phyloP scores from a whole-genome alignment of 2,888 invertebrate genomes.

The Tachina grossa region DNA sequence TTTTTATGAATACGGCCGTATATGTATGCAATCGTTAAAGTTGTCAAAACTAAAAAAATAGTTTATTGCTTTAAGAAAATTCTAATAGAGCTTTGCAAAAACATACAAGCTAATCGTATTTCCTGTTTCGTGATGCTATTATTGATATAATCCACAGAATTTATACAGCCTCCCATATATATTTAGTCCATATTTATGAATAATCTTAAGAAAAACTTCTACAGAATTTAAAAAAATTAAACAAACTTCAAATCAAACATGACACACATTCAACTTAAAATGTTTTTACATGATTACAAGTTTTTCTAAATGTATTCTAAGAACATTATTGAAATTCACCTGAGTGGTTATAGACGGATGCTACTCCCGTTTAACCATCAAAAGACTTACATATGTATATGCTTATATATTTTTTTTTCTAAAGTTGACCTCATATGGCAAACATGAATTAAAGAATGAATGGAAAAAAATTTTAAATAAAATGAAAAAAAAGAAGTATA shows the following conservation, averaged over 20 bases:
- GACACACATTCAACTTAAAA: constrained; percentile 58
- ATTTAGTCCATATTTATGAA: constrained; percentile 15
- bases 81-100: no score
- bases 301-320: constrained; percentile 12
- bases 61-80: no score
- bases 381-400: no score
- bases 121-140: no score
- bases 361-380: constrained; percentile 11
- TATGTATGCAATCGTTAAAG: no score
- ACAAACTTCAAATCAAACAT: constrained; percentile 47
- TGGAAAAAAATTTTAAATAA: constrained; percentile 41
- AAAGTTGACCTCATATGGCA: constrained; percentile 57
- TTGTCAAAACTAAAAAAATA: no score
- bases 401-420: constrained; percentile 12
- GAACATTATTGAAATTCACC: constrained; percentile 25
- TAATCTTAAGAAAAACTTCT: not conserved
- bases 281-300: not conserved
- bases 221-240: not conserved
- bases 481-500: constrained; percentile 9
- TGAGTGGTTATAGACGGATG: constrained; percentile 29
- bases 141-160: not conserved
- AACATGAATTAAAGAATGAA: constrained; percentile 49
- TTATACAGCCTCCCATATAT: not conserved
- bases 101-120: no score
- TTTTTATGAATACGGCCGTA: no score